phyloP scores from a whole-genome alignment of 2,888 invertebrate genomes.

The Timandra comae region DNA sequence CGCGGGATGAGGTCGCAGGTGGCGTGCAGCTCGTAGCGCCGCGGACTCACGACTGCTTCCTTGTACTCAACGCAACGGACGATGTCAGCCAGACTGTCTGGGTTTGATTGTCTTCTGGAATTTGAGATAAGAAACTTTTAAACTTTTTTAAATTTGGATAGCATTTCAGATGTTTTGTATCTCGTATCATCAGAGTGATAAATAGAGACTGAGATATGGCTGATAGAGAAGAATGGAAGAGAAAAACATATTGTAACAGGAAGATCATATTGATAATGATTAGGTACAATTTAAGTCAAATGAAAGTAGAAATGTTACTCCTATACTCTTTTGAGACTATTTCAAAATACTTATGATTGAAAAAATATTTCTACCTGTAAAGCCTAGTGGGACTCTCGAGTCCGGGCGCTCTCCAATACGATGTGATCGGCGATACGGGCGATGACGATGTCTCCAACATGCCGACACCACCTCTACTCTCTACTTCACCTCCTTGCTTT shows the following conservation, averaged over 20 bases:
- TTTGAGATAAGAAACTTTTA: background rate
- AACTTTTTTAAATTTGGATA: too few species aligned
- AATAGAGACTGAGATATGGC: too few species aligned
- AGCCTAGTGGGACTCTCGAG: conserved; percentile 50
- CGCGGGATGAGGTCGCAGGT: conserved; percentile 65
- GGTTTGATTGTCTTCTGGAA: conserved; percentile 39
- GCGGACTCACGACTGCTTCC: conserved; percentile 40
- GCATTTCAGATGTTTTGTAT: too few species aligned
- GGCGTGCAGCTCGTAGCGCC: conserved; percentile 33
- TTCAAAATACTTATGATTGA: too few species aligned
- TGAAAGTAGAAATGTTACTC: too few species aligned
- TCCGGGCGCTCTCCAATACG: conserved; percentile 60
- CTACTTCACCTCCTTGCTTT: conserved; percentile 80
- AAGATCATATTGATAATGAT: too few species aligned
- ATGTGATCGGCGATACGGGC: conserved; percentile 49
- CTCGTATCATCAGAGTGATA: too few species aligned
- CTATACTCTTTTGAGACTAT: too few species aligned
- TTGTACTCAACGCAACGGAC: conserved; percentile 69
- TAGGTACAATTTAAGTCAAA: too few species aligned
- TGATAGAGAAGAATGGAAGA: too few species aligned
- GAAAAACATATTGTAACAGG: too few species aligned
- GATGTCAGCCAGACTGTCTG: conserved; percentile 65
- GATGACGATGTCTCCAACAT: conserved; percentile 49
- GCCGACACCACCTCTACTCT: conserved; percentile 76
- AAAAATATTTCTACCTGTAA: conserved; percentile 39